These are phyloP conservation scores for Perizoma affinitatum DNA, from an alignment of 2,888 invertebrate species.

Conservation along the genomic window DNA sequence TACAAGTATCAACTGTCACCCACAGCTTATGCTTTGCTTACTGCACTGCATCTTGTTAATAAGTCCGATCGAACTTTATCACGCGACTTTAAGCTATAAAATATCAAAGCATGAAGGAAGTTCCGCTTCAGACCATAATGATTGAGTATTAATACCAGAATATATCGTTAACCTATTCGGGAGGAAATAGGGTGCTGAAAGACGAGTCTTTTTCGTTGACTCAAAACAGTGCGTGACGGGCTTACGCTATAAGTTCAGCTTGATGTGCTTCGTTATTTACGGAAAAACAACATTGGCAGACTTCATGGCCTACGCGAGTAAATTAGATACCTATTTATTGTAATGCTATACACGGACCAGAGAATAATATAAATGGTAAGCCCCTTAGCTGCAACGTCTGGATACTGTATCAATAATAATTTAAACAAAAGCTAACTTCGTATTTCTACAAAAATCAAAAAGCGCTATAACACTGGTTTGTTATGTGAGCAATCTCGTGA, in stretches of 20 bases:
- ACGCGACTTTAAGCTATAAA: slow-evolving; percentile 31
- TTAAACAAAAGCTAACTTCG: too few relatives aligned
- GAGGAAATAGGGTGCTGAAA: slow-evolving; percentile 63
- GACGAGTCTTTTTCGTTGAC: slow-evolving; percentile 60
- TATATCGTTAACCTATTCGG: slow-evolving; percentile 61
- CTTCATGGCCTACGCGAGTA: too few relatives aligned
- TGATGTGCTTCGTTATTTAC: slow-evolving; percentile 4
- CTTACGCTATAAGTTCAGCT: slow-evolving; percentile 39
- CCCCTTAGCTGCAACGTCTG: too few relatives aligned
- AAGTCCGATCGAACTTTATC: slow-evolving; percentile 36
- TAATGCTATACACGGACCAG: too few relatives aligned
- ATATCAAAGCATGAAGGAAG: slow-evolving; percentile 33
- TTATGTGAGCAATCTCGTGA: neutral
- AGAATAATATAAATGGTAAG: too few relatives aligned
- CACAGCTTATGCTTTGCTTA: too few relatives aligned
- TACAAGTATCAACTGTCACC: neutral
- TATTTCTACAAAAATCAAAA: too few relatives aligned
- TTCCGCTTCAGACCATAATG: slow-evolving; percentile 45
- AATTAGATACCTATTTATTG: too few relatives aligned
- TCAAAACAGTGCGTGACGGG: slow-evolving; percentile 66
- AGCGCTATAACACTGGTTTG: too few relatives aligned
- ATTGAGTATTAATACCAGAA: slow-evolving; percentile 60
- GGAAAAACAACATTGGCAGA: neutral
- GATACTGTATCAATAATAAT: too few relatives aligned
- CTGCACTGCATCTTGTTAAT: slow-evolving; percentile 6